These are phyloP conservation scores for Antheraea yamamai DNA, from an alignment of 2,888 invertebrate genomes.

Conservation along the genomic window DNA sequence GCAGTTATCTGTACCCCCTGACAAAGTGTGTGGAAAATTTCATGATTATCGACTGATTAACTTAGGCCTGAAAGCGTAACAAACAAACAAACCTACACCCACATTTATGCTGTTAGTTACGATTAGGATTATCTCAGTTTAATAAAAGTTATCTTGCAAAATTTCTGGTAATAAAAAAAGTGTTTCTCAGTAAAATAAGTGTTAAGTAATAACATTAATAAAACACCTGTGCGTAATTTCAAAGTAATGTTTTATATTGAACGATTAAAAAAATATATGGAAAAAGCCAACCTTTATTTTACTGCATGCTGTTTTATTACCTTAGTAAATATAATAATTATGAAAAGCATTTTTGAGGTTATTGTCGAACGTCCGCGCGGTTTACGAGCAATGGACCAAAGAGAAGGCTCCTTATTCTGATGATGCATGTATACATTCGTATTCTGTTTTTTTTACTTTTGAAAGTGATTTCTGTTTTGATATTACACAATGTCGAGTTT, in stretches of 20 bases:
- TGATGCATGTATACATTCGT: constrained; percentile 42
- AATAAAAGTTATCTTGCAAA: not conserved
- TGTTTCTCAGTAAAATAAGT: not conserved
- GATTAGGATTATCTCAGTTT: not conserved
- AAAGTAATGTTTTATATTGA: not conserved
- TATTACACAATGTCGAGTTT: constrained; percentile 58
- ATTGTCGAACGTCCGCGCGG: constrained; percentile 37
- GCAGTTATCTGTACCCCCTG: too few species aligned
- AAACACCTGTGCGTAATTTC: not conserved
- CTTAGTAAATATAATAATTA: constrained; percentile 16
- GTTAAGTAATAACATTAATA: not conserved
- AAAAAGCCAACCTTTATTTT: not conserved
- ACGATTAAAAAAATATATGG: not conserved
- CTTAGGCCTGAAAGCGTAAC: too few species aligned
- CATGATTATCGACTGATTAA: too few species aligned
- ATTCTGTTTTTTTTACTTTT: constrained; percentile 70
- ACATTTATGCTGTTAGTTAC: too few species aligned
- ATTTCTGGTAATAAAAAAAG: not conserved
- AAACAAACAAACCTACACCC: too few species aligned
- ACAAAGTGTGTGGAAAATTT: too few species aligned
- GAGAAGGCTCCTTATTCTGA: constrained; percentile 49
- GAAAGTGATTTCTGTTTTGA: constrained; percentile 65
- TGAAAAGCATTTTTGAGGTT: constrained; percentile 39
- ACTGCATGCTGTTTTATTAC: not conserved
- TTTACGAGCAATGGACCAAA: constrained; percentile 52